Evolutionary conservation across 2,797 vertebrate genomes (phyloP), one percentile per base, ranked within the genome.

Genomic region (Microcaecilia unicolor): DNA sequence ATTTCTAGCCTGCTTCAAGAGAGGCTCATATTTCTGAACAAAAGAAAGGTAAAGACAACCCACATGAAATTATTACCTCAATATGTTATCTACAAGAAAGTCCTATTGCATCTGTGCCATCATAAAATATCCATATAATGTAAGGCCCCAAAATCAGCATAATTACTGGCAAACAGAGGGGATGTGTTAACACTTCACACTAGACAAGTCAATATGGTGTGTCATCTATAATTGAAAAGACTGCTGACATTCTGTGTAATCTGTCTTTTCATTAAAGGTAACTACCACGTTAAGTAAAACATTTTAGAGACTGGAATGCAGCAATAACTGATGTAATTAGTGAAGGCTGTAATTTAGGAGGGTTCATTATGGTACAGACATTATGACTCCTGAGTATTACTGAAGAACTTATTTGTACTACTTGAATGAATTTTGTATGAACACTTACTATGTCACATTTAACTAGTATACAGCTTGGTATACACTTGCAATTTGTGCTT

Each of bases 301-400:
- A 72, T 74, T 64, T 42, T 73, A 64, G 65, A 70, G 67, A 20
- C 13, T 62, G 72, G 76, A 80, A 80, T 67, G 76, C 25, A 62
- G 70, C 74, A 81, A 70, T 78, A 75, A 77, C 66, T 55, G 63
- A 75, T 65, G 74, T 77, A 81, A 81, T 83, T 83, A 83, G 72
- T n/a, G 62, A 37, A 65, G 73, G 68, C 57, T 82, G 75, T 80
- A 85, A 83, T 82, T 78, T 78, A 77, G 78, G 64, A 76, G 74
- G 61, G 72, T 70, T 76, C 69, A 63, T 76, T 74, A 57, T 76
- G 73, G 73, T 78, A 78, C 64, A 74, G 67, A 63, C 74, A 30
- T 74, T 57, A 67, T 70, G 80, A 83, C 78, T 86, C 74, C 72
- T 61, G 72, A 52, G 63, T 73, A 70, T 78, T 70, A 62, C 79